These are phyloP conservation scores for Drosophila guanche DNA, from an alignment of 1,140 invertebrate genomes.

Conservation along the genomic window DNA sequence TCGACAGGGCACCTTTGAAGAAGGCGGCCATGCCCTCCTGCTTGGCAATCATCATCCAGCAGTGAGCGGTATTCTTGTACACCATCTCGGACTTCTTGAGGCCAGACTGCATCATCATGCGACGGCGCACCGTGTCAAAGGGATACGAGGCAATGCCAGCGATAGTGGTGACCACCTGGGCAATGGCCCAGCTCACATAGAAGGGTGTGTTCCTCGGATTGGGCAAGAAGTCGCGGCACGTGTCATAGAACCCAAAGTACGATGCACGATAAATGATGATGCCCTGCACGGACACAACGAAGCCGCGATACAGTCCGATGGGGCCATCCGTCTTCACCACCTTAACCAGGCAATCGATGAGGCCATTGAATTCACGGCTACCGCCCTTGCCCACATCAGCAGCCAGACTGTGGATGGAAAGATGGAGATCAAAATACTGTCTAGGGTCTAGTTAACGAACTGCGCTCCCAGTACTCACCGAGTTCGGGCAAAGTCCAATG, in stretches of 20 bases:
- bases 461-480: conserved; percentile 47
- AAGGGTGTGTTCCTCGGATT: conserved; percentile 93
- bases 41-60: conserved; percentile 90
- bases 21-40: conserved; percentile 89
- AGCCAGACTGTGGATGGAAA: conserved; percentile 84
- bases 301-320: conserved; percentile 94
- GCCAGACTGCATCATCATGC: conserved; percentile 96
- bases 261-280: conserved; percentile 94
- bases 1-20: conserved; percentile 93
- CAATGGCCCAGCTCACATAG: conserved; percentile 75
- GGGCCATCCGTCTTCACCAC: conserved; percentile 94
- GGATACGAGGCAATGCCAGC: conserved; percentile 96
- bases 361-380: conserved; percentile 92
- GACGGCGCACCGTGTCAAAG: conserved; percentile 95
- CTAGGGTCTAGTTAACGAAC: background rate
- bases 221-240: conserved; percentile 92
- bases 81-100: conserved; percentile 88
- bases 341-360: conserved; percentile 93
- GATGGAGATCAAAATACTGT: background rate
- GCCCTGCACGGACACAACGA: conserved; percentile 95
- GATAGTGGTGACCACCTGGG: conserved; percentile 91
- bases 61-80: conserved; percentile 91
- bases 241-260: conserved; percentile 94
- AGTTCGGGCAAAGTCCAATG: conserved; percentile 96
- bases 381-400: conserved; percentile 92